Evolutionary conservation across 1,140 invertebrate genomes (phyloP).

Genomic region (Rhopalosiphum padi): DNA sequence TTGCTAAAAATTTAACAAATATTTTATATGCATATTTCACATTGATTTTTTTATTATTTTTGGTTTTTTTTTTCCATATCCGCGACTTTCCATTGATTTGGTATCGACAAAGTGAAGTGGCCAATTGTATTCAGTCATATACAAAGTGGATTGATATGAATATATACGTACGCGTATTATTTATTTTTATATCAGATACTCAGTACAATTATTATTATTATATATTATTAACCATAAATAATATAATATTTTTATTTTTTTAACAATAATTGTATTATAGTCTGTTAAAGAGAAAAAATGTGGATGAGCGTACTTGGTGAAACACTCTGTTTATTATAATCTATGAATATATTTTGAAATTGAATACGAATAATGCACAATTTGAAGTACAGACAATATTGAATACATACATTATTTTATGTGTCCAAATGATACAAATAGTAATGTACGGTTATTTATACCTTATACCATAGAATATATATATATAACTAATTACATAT

Average conservation of each 20-base stretch:
- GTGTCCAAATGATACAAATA: no score
- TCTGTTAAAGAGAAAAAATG: no score
- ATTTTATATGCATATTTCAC: background rate
- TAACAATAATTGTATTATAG: background rate
- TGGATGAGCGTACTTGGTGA: no score
- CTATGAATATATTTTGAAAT: no score
- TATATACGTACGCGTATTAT: background rate
- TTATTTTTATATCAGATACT: background rate
- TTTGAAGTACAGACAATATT: no score
- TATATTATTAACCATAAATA: background rate
- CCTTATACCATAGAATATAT: no score
- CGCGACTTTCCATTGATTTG: background rate
- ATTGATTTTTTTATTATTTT: background rate
- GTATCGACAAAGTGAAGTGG: background rate
- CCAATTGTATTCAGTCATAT: background rate
- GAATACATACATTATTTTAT: no score
- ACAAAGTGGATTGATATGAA: background rate
- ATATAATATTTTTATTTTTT: background rate
- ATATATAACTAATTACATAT: background rate
- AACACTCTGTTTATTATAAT: background rate
- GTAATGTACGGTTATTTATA: background rate
- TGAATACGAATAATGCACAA: no score
- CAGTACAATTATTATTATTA: background rate
- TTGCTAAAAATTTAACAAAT: background rate
- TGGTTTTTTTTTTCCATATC: background rate